Evolutionary conservation across 2,113 vertebrate genomes (phyloP).

Genomic region (Hypomesus transpacificus): DNA sequence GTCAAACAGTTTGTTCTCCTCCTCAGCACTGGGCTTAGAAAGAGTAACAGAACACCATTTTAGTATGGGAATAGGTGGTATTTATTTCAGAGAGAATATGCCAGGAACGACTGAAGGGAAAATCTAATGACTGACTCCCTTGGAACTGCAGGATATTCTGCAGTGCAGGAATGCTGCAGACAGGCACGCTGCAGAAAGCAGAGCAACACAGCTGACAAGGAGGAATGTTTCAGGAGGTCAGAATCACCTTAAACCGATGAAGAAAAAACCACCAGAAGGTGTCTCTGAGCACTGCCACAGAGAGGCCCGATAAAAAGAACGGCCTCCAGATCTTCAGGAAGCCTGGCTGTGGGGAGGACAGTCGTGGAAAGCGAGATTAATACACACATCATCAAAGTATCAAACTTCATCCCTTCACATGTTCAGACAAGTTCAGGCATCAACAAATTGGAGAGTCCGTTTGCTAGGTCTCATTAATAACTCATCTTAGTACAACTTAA

Average conservation of each 20-base stretch:
- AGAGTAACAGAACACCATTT: not conserved
- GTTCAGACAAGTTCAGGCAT: no score
- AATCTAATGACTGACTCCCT: no score
- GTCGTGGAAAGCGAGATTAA: not conserved
- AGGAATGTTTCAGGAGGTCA: not conserved
- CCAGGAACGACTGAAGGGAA: no score
- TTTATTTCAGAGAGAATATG: not conserved
- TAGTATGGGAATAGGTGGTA: not conserved
- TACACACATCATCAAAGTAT: no score
- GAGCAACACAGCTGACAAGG: not conserved
- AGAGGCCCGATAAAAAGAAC: conserved; percentile 59
- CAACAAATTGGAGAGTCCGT: not conserved
- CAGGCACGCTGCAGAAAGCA: no score
- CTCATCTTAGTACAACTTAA: conserved; percentile 2
- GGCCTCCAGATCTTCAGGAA: conserved; percentile 51
- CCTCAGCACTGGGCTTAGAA: conserved; percentile 46
- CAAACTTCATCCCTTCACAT: no score
- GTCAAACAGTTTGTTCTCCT: conserved; percentile 59
- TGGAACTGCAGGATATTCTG: no score
- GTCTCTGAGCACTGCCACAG: conserved; percentile 62
- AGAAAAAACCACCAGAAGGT: conserved; percentile 67
- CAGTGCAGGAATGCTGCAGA: no score
- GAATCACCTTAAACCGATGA: conserved; percentile 57
- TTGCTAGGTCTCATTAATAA: conserved; percentile 7
- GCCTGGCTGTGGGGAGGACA: conserved; percentile 34